These are phyloP conservation scores for Antennarius maculatus DNA, from an alignment of 2,797 vertebrate species.

Conservation along the genomic window DNA sequence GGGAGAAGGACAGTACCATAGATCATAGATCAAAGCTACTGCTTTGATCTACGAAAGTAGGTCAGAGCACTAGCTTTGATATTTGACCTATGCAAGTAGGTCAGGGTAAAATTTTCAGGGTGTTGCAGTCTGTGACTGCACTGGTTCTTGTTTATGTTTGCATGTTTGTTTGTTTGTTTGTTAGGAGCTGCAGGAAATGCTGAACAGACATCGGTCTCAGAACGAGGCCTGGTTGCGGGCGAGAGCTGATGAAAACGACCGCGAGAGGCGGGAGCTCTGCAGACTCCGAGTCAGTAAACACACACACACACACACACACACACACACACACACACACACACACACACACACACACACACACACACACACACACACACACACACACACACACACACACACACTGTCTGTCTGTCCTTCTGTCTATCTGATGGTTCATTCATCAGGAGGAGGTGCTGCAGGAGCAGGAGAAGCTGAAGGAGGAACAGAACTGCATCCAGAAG, in stretches of 20 bases:
- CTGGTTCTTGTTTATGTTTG: neutral
- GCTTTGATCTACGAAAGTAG: too few species aligned
- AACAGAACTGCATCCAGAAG: slow-evolving; percentile 82
- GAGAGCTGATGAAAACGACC: slow-evolving; percentile 79
- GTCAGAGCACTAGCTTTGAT: too few species aligned
- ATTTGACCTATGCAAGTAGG: too few species aligned
- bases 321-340: slow-evolving; percentile 4
- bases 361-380: slow-evolving; percentile 2
- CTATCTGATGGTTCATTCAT: slow-evolving; percentile 14
- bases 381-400: neutral
- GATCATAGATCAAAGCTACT: too few species aligned
- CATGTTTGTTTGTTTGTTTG: slow-evolving; percentile 4
- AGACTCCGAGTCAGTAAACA: slow-evolving; percentile 72
- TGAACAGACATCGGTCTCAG: slow-evolving; percentile 71
- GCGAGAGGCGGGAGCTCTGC: slow-evolving; percentile 73
- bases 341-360: slow-evolving; percentile 6
- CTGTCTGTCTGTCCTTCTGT: neutral
- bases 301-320: slow-evolving; percentile 2
- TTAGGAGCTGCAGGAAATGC: slow-evolving; percentile 80
- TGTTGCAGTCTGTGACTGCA: too few species aligned
- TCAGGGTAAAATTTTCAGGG: too few species aligned
- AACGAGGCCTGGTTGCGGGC: slow-evolving; percentile 81
- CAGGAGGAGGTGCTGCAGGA: slow-evolving; percentile 72
- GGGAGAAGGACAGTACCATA: too few species aligned
- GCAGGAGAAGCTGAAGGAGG: slow-evolving; percentile 81